Percentiles rank a stretch among this genome's conserved stretches.
phyloP scores from a whole-genome alignment of 2,113 vertebrate species.

The Hippocampus mohnikei region DNA sequence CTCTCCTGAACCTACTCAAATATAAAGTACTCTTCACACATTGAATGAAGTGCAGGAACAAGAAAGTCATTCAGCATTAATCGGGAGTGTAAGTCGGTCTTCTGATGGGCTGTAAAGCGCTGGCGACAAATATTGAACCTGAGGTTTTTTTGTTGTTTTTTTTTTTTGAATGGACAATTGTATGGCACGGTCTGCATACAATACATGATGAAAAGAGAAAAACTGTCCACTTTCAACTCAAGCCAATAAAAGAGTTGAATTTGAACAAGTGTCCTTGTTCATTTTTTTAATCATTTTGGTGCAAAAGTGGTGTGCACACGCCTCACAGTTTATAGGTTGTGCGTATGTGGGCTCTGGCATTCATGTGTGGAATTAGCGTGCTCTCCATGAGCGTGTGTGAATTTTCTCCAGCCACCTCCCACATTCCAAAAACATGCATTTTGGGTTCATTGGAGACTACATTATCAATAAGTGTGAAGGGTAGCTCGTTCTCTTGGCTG shows the following conservation, averaged over 20 bases:
- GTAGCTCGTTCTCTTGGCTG: no score
- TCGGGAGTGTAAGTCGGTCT: conserved; percentile 31
- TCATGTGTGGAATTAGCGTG: no score
- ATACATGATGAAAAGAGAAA: conserved; percentile 67
- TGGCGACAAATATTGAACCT: conserved; percentile 26
- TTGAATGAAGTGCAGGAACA: conserved; percentile 49
- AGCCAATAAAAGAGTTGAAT: conserved; percentile 71
- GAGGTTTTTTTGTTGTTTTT: conserved; percentile 15
- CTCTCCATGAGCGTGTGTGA: no score
- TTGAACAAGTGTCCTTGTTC: conserved; percentile 46
- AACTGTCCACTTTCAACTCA: conserved; percentile 70
- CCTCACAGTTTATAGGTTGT: neutral
- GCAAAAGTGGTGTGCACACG: neutral
- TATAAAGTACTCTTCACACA: conserved; percentile 40
- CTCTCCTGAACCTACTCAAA: conserved; percentile 32
- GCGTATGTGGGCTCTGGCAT: neutral
- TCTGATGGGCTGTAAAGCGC: conserved; percentile 35
- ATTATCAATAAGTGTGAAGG: no score
- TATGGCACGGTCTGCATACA: conserved; percentile 46
- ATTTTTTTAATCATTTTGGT: conserved; percentile 12
- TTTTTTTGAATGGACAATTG: conserved; percentile 39
- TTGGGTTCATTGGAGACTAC: no score
- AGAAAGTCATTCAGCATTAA: conserved; percentile 38
- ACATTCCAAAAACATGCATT: no score
- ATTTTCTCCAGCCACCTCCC: no score